Base-by-base conservation (phyloP, 2,113 vertebrate genomes). In the Rhinogobius similis region DNA sequence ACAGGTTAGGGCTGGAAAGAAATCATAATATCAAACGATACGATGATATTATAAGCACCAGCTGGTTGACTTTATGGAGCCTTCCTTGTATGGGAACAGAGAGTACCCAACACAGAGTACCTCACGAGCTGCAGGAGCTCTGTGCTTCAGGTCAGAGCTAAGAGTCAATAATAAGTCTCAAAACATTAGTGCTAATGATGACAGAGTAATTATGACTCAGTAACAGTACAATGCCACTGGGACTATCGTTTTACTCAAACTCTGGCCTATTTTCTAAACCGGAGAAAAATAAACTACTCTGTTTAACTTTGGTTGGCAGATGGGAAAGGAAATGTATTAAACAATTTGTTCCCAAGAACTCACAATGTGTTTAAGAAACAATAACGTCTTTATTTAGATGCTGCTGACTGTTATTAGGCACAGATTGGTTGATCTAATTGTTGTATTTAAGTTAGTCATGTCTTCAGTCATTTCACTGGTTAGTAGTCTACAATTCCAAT, bases 181-280 rank as follows among this genome's bases (percentile, higher is more conserved):
- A 81, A 79, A 82, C 76, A 76, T 85, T 79, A 68, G 73, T 73
- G 74, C 65, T 66, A 83, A 83, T 70, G 67, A 67, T 83, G 76
- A 83, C 68, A 69, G 72, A 75, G 70, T 85, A 76, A 84, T 85
- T 84, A 81, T 81, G 82, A 89, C 81, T 85, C 79, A 71, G 85
- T 64, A 79, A 73, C 82, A 65, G 73, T 81, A 50, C 76, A 77
- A 73, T 27, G 0, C 82, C 81, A 48, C 14, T 58, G 82, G 83
- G 83, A 77, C 61, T 87, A 85, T 89, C 73, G 26, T 52, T 81
- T 89, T 87, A 84, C 87, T 64, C 73, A 73, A 74, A 65, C 46
- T 67, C 56, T 12, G 0, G 38, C 32, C 46, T 73, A 74, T 65
- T 81, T 68, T 68, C 48, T 68, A 64, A 64, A 32, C 41, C 46